Base-by-base conservation (phyloP, 35 echinoderm and acorn worm species). In the Hemicentrotus pulcherrimus region DNA sequence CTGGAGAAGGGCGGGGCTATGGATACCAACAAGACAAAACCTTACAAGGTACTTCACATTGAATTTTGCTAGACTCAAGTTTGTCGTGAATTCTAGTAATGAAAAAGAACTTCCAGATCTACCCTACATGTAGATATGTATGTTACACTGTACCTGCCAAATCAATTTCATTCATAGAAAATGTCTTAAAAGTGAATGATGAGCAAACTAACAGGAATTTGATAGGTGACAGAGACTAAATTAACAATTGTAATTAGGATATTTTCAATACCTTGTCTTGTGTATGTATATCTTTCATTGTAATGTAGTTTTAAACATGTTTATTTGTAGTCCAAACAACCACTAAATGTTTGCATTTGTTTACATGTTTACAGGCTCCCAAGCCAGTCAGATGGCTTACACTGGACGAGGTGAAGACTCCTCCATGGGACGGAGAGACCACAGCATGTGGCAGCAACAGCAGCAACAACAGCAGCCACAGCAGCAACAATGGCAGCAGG, bases 1-100 rank as follows among this genome's bases (percentile, higher is more conserved):
- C 95, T 9, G 86, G 94, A 58, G 88, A 92, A 91, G 91, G 91
- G 2, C 96, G 98, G 92, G 98, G 96, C 45, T 99, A 95, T 92
- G 48, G 47, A 24, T 97, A 96, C 91, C 94, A 96, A 47, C 98
- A 97, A 95, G 97, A 98, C n/a, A 99, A 99, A 87, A 70, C 86
- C 52, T 95, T 98, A 16, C 96, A 96, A 99, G 96, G 96, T 97
- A 90, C 22, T 86, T 5, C 35, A 55, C 11, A 15, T 12, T 55
- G 50, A 55, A 15, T 55, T 55, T 55, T 55, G 3, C 35, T 41
- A 41, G 35, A 41, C 35, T 10, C 9, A 55, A 55, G 50, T 10
- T 55, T 14, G 50, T 55, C 50, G 10, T 9, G 50, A 55, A 15
- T 55, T 55, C 50, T 55, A 10, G 10, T 55, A 10, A 55, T 55